Evolutionary conservation across 2,888 invertebrate genomes (phyloP).

Genomic region (Allophyes oxyacanthae): DNA sequence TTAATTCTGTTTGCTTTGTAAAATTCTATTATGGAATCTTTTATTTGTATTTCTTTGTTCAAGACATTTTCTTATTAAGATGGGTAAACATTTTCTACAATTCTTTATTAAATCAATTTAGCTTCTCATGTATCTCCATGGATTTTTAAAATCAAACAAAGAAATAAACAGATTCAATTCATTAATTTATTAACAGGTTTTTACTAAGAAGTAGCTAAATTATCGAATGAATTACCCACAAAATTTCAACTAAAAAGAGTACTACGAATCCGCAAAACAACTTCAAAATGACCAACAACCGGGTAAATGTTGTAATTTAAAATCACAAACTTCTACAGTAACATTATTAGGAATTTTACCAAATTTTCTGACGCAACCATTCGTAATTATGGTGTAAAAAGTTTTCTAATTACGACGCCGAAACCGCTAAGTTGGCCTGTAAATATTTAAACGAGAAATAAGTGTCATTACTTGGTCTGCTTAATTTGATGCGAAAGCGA

Average conservation of each 20-base stretch:
- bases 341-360: constrained; percentile 47
- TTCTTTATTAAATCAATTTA: too few species aligned
- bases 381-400: constrained; percentile 62
- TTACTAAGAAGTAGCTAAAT: too few species aligned
- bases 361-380: constrained; percentile 54
- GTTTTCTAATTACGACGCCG: constrained; percentile 67
- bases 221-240: constrained; percentile 22
- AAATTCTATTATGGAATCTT: constrained; percentile 4
- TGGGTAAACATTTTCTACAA: too few species aligned
- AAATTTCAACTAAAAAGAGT: constrained; percentile 9
- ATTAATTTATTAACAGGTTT: too few species aligned
- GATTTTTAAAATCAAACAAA: too few species aligned
- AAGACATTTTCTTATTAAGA: background rate
- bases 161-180: too few species aligned
- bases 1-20: constrained; percentile 58
- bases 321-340: constrained; percentile 55
- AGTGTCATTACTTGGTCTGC: constrained; percentile 48
- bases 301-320: constrained; percentile 49
- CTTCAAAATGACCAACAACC: constrained; percentile 44
- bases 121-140: too few species aligned
- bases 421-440: constrained; percentile 62
- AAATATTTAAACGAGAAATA: constrained; percentile 65
- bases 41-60: constrained; percentile 1
- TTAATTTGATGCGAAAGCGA: constrained; percentile 46
- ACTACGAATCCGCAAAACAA: constrained; percentile 22